These are phyloP conservation scores for Chionoecetes opilio DNA, from an alignment of 1,140 invertebrate species.

Conservation along the genomic window DNA sequence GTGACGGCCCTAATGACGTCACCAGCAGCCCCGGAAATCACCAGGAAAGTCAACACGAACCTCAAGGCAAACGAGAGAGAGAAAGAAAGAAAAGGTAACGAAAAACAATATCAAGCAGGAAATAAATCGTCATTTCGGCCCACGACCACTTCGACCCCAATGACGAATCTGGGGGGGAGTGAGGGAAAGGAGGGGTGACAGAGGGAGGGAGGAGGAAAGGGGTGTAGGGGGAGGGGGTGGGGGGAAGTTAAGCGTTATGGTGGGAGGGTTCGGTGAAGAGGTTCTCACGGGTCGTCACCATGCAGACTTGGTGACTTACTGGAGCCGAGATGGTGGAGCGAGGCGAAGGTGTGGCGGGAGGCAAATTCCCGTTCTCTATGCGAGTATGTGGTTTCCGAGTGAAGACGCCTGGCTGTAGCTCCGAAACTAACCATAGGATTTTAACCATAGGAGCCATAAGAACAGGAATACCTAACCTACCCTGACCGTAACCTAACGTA, in stretches of 20 bases:
- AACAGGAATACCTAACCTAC: too few relatives aligned
- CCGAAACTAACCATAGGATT: too few relatives aligned
- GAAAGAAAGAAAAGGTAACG: neutral
- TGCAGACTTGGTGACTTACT: neutral
- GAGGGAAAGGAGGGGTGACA: neutral
- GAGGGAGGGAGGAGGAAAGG: neutral
- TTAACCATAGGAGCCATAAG: too few relatives aligned
- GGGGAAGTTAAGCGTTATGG: neutral
- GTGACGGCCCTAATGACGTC: neutral
- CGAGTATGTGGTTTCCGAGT: too few relatives aligned
- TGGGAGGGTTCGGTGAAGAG: constrained; percentile 2
- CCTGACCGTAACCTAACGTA: too few relatives aligned
- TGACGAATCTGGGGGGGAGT: neutral
- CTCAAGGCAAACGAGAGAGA: neutral
- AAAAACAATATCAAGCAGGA: neutral
- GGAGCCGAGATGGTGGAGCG: neutral
- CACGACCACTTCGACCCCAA: neutral
- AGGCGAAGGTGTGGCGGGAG: neutral
- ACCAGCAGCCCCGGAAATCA: neutral
- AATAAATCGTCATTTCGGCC: neutral
- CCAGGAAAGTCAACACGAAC: neutral
- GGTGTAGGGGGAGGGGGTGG: neutral
- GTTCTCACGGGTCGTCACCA: neutral
- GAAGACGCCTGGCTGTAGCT: too few relatives aligned
- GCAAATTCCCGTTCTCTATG: too few relatives aligned